Percentiles rank a stretch among this genome's conserved stretches.
These are phyloP conservation scores for Ceratina calcarata DNA, from an alignment of 1,140 invertebrate genomes.

Conservation along the genomic window DNA sequence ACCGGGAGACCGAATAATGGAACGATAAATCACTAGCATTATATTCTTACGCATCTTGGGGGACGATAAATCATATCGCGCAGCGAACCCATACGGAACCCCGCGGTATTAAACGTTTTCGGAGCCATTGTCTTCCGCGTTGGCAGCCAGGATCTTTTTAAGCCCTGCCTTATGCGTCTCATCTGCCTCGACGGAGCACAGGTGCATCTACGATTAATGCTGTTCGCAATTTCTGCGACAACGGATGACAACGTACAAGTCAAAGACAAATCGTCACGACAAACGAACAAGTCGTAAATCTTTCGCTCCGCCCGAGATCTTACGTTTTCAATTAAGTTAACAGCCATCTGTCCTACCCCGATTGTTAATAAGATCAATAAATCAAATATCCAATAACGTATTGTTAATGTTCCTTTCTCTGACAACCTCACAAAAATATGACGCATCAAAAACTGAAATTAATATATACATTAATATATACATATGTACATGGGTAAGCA, in stretches of 20 bases:
- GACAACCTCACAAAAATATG: too few species aligned
- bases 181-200: constrained; percentile 27
- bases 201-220: background rate
- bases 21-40: constrained; percentile 60
- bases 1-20: constrained; percentile 52
- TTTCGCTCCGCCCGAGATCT: too few species aligned
- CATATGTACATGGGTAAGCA: too few species aligned
- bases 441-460: too few species aligned
- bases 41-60: constrained; percentile 62
- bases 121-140: constrained; percentile 44
- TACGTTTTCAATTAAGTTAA: constrained; percentile 14
- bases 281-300: too few species aligned
- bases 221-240: background rate
- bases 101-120: constrained; percentile 59
- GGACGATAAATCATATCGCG: constrained; percentile 59
- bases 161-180: constrained; percentile 36
- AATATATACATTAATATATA: too few species aligned
- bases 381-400: background rate
- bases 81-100: constrained; percentile 47
- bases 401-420: too few species aligned
- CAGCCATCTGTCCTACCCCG: background rate
- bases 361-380: background rate
- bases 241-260: background rate
- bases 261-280: background rate
- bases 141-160: constrained; percentile 35